These are phyloP conservation scores for Smutsia temminckii DNA, from an alignment of 2,797 vertebrate species.

Conservation along the genomic window DNA sequence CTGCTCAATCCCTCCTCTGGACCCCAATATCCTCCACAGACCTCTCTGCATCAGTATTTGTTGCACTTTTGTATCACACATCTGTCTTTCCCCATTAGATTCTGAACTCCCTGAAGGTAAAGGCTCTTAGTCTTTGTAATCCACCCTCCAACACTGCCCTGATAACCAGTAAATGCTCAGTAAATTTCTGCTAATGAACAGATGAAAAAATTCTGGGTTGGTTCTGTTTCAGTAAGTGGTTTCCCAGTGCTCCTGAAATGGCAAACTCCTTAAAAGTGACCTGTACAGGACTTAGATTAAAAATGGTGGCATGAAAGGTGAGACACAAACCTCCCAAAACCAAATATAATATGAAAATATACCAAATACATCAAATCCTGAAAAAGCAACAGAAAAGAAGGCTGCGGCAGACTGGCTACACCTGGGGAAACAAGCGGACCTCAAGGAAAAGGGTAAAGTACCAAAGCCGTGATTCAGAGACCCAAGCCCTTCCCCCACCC, in stretches of 20 bases:
- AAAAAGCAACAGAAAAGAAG: too few relatives aligned
- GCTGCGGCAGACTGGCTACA: too few relatives aligned
- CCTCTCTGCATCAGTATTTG: neutral
- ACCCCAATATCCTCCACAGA: neutral
- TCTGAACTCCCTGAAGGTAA: slow-evolving; percentile 11
- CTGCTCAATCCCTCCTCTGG: neutral
- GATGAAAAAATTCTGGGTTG: neutral
- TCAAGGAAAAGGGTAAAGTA: too few relatives aligned
- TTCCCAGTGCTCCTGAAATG: neutral
- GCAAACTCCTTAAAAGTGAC: slow-evolving; percentile 13
- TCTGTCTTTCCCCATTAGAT: neutral
- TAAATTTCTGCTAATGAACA: slow-evolving; percentile 40
- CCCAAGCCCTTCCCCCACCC: too few relatives aligned
- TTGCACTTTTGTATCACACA: neutral
- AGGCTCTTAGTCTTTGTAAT: slow-evolving; percentile 27
- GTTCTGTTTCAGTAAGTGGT: neutral
- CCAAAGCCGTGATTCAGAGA: too few relatives aligned
- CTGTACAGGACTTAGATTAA: neutral
- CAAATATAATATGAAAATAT: too few relatives aligned
- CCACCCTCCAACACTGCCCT: neutral
- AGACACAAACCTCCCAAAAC: too few relatives aligned
- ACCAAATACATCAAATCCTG: too few relatives aligned
- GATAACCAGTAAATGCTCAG: slow-evolving; percentile 16
- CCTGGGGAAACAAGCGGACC: too few relatives aligned
- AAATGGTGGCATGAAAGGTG: too few relatives aligned